Evolutionary conservation across 2,797 vertebrate genomes (phyloP).

Genomic region (Rhinoraja longicauda): DNA sequence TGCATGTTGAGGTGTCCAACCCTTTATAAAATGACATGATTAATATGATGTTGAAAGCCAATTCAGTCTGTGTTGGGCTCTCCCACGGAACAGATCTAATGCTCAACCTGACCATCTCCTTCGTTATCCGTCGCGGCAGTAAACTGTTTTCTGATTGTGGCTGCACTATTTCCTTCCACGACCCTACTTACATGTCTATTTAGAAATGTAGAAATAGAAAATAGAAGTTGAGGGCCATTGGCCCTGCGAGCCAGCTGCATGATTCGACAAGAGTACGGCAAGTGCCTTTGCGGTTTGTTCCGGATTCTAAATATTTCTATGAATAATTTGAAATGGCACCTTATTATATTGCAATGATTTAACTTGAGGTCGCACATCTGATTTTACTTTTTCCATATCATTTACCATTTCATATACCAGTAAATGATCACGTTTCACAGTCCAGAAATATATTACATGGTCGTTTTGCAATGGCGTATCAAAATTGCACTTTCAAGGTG

Average conservation of each 20-base stretch:
- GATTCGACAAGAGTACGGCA: too few species aligned
- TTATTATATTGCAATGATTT: not conserved
- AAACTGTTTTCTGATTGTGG: not conserved
- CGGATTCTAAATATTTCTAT: not conserved
- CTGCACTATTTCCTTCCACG: not conserved
- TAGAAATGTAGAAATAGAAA: too few species aligned
- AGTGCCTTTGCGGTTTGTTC: too few species aligned
- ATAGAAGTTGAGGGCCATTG: too few species aligned
- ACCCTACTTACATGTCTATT: not conserved
- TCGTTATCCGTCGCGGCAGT: not conserved
- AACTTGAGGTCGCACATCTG: not conserved
- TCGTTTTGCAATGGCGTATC: not conserved
- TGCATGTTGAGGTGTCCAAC: not conserved
- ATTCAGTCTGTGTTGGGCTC: not conserved
- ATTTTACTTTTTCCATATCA: not conserved
- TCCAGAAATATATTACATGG: not conserved
- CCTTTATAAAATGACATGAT: not conserved
- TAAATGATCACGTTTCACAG: not conserved
- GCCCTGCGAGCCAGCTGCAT: too few species aligned
- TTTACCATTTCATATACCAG: not conserved
- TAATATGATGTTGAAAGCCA: not conserved
- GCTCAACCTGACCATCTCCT: not conserved
- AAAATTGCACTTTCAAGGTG: not conserved
- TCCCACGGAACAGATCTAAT: not conserved
- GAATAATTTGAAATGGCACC: not conserved